Evolutionary conservation across 2,888 invertebrate genomes (phyloP).

Genomic region (Himalopsyche tibetana): DNA sequence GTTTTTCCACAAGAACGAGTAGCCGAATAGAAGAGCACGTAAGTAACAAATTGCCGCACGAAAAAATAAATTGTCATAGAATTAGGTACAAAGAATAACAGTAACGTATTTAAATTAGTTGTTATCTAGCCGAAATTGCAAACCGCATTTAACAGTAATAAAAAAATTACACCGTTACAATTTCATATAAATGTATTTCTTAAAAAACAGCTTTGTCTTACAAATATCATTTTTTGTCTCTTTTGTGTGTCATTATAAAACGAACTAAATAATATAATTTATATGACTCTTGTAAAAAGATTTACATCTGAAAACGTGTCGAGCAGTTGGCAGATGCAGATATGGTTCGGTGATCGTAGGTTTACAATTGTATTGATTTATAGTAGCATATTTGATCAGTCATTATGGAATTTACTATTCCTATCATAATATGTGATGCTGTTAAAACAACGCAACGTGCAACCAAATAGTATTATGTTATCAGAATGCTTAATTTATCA

Average conservation of each 20-base stretch:
- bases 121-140: constrained; percentile 13
- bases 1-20: neutral
- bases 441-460: no score
- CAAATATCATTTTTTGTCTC: neutral
- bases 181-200: constrained; percentile 25
- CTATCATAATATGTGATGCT: no score
- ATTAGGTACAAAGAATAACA: neutral
- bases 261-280: constrained; percentile 31
- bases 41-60: neutral
- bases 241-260: constrained; percentile 15
- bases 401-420: no score
- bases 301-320: constrained; percentile 15
- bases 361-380: neutral
- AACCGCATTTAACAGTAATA: constrained; percentile 8
- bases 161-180: constrained; percentile 4
- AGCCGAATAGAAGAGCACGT: constrained; percentile 4
- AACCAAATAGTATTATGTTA: no score
- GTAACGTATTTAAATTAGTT: constrained; percentile 26
- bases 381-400: no score
- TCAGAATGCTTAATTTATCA: no score
- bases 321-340: neutral
- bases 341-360: neutral
- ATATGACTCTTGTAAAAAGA: constrained; percentile 15
- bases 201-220: constrained; percentile 35
- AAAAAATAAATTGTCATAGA: constrained; percentile 31